Percentiles rank a stretch among this genome's conserved stretches.
These are phyloP conservation scores for Kryphioiulus occultus DNA, from an alignment of 2,888 invertebrate species.

Conservation along the genomic window DNA sequence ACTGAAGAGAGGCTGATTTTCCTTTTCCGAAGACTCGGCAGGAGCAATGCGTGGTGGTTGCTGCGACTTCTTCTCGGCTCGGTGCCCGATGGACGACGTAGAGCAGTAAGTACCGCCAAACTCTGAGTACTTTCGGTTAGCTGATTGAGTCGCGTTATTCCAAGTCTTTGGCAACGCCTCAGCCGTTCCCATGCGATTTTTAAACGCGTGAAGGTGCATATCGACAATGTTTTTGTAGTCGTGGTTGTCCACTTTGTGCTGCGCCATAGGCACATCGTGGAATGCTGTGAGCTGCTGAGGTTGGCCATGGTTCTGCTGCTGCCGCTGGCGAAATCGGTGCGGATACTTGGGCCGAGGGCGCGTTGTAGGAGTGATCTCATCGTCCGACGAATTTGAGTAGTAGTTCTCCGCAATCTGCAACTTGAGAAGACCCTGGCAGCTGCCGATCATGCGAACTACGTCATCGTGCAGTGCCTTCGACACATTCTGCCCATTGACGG, in stretches of 20 bases:
- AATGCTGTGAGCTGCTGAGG: slow-evolving; percentile 13
- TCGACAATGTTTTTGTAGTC: slow-evolving; percentile 53
- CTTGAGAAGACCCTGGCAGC: slow-evolving; percentile 80
- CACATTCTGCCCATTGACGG: slow-evolving; percentile 90
- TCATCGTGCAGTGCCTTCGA: slow-evolving; percentile 92
- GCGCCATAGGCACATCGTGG: slow-evolving; percentile 64
- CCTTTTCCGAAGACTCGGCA: slow-evolving; percentile 43
- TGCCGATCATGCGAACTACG: slow-evolving; percentile 88
- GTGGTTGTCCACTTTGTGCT: slow-evolving; percentile 50
- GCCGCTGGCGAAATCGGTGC: slow-evolving; percentile 58
- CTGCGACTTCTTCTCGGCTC: slow-evolving; percentile 15
- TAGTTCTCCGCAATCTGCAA: slow-evolving; percentile 88
- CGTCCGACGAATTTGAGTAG: slow-evolving; percentile 85
- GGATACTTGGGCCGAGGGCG: slow-evolving; percentile 62
- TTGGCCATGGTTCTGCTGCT: slow-evolving; percentile 52
- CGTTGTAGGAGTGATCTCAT: slow-evolving; percentile 63
- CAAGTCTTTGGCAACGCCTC: neutral
- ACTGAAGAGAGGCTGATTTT: slow-evolving; percentile 49
- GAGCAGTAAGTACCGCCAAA: neutral
- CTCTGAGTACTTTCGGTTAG: slow-evolving; percentile 28
- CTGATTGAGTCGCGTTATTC: neutral
- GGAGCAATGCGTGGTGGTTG: neutral
- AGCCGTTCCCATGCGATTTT: neutral
- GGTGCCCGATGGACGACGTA: neutral
- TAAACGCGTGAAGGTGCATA: slow-evolving; percentile 4